These are phyloP conservation scores for Sthenelais limicola DNA, from an alignment of 2,888 invertebrate species.

Conservation along the genomic window DNA sequence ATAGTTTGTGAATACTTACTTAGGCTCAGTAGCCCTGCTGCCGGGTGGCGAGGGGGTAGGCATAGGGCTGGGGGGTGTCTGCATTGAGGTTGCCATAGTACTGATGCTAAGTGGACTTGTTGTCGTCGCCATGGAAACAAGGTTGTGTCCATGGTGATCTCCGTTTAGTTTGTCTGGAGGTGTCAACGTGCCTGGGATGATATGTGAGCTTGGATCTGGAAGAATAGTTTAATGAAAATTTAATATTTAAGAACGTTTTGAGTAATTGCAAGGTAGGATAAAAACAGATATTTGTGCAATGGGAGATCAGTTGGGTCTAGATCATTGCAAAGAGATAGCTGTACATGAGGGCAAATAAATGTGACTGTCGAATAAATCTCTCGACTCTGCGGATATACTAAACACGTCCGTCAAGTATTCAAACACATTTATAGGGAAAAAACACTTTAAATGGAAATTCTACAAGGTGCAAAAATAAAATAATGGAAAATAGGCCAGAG, in stretches of 20 bases:
- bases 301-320: too few species aligned
- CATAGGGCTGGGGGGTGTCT: constrained; percentile 84
- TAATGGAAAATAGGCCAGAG: too few species aligned
- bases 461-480: too few species aligned
- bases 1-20: constrained; percentile 29
- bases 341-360: too few species aligned
- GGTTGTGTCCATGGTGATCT: constrained; percentile 68
- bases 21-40: background rate
- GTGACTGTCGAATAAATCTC: too few species aligned
- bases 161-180: constrained; percentile 44
- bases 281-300: too few species aligned
- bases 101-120: constrained; percentile 62
- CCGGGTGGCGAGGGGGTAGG: constrained; percentile 72
- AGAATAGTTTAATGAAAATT: background rate
- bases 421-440: too few species aligned
- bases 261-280: too few species aligned
- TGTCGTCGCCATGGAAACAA: constrained; percentile 65
- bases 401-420: too few species aligned
- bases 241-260: background rate
- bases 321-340: too few species aligned
- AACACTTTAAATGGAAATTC: too few species aligned
- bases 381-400: too few species aligned
- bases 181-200: constrained; percentile 72
- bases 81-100: constrained; percentile 77
- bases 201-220: constrained; percentile 48